A percentile compares a stretch with the other conserved stretches of the same genome.
Evolutionary conservation across 2,113 vertebrate species (phyloP).

Genomic region (crab-eating macaque (Macaca fascicularis)): DNA sequence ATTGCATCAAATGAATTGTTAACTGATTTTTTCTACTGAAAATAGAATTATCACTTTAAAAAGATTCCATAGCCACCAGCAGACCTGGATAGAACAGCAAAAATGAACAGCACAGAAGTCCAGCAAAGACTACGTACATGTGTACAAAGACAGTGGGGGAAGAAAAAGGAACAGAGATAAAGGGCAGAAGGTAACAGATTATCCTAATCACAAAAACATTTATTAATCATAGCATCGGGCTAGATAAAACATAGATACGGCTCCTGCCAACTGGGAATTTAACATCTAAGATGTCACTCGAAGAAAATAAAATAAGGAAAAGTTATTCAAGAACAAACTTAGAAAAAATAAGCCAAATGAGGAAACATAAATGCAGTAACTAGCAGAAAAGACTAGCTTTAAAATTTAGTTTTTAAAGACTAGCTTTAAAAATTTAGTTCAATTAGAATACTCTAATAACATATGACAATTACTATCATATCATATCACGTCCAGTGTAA

Average conservation of each 20-base stretch:
- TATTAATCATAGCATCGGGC: neutral
- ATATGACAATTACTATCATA: neutral
- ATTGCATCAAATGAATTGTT: slow-evolving; percentile 47
- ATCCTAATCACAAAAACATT: neutral
- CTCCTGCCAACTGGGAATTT: neutral
- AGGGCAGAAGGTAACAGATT: neutral
- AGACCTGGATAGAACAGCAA: slow-evolving; percentile 16
- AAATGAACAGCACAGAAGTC: neutral
- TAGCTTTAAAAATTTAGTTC: neutral
- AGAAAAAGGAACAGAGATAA: neutral
- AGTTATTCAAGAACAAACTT: neutral
- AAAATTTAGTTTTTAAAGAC: neutral
- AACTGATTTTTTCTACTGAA: slow-evolving; percentile 18
- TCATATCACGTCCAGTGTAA: neutral
- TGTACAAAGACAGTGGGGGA: neutral
- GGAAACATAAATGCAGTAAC: neutral
- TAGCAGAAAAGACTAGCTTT: neutral
- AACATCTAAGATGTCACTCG: neutral
- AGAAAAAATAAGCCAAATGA: neutral
- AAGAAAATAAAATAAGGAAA: neutral
- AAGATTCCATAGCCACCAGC: slow-evolving; percentile 14
- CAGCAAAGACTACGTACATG: neutral
- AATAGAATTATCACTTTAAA: slow-evolving; percentile 33
- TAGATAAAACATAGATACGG: neutral
- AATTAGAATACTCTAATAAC: neutral